These are phyloP conservation scores for Colletes gigas DNA, from an alignment of 1,140 invertebrate species.

Conservation along the genomic window DNA sequence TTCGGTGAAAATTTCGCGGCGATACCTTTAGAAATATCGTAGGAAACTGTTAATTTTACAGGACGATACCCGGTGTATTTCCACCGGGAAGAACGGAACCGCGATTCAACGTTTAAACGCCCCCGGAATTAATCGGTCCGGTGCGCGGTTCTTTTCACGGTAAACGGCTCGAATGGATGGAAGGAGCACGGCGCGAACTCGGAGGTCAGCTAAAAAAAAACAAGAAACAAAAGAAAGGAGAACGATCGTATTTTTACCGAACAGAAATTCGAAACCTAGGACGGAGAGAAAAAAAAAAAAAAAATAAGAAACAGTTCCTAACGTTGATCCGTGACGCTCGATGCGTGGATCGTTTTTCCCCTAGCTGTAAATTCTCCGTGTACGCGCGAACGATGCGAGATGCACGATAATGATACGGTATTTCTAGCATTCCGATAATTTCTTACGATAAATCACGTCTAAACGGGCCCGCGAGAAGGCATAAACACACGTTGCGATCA, in stretches of 20 bases:
- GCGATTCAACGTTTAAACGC: constrained; percentile 53
- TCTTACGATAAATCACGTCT: constrained; percentile 79
- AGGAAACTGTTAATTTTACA: constrained; percentile 48
- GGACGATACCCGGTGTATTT: not conserved
- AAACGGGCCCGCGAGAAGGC: constrained; percentile 77
- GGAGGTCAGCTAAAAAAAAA: not conserved
- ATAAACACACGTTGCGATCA: constrained; percentile 77
- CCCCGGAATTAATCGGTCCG: constrained; percentile 58
- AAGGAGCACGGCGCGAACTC: not conserved
- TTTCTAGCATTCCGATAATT: constrained; percentile 81
- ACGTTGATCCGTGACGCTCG: constrained; percentile 47
- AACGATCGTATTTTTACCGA: too few species aligned
- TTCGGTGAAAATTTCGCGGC: constrained; percentile 45
- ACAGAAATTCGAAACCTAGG: constrained; percentile 1
- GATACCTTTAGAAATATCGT: constrained; percentile 59
- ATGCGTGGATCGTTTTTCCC: constrained; percentile 35
- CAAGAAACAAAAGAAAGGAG: not conserved
- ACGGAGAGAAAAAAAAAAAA: not conserved
- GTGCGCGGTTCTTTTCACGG: constrained; percentile 36
- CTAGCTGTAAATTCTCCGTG: constrained; percentile 56
- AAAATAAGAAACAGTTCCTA: constrained; percentile 14
- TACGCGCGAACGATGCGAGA: constrained; percentile 49
- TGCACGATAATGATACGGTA: constrained; percentile 78
- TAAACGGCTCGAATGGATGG: constrained; percentile 31
- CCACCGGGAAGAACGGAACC: constrained; percentile 13